Conservation (phyloP, 2,113 vertebrate genomes). For the Indicator maculatus region DNA sequence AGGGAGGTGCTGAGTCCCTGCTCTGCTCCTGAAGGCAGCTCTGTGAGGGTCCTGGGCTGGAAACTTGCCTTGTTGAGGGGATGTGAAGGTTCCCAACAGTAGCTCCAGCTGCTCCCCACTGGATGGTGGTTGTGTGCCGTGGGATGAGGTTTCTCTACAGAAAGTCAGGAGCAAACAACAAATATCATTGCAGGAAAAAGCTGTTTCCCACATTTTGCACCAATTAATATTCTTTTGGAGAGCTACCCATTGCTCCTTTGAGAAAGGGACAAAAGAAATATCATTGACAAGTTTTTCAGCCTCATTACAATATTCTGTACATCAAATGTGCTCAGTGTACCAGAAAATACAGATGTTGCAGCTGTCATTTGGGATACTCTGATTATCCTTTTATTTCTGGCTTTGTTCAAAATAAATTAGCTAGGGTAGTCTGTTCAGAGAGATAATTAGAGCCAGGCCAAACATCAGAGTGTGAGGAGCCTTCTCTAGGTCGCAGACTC, state of each 20-base stretch:
- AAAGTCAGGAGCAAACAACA: neutral
- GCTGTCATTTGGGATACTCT: constrained; percentile 78
- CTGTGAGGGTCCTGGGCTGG: neutral
- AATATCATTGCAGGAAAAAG: neutral
- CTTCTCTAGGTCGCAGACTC: constrained; percentile 28
- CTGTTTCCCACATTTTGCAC: neutral
- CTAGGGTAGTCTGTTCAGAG: constrained; percentile 67
- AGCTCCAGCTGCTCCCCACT: neutral
- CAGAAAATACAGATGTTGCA: constrained; percentile 80
- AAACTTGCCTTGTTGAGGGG: neutral
- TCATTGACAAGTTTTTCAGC: constrained; percentile 74
- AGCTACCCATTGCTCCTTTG: constrained; percentile 64
- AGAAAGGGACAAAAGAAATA: constrained; percentile 77
- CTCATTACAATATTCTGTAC: constrained; percentile 78
- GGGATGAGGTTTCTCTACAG: neutral
- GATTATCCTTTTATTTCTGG: constrained; percentile 78
- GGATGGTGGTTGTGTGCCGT: neutral
- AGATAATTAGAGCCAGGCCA: constrained; percentile 63
- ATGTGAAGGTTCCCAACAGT: neutral
- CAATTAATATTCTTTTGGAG: constrained; percentile 48
- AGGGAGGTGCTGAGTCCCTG: neutral
- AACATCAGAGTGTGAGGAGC: constrained; percentile 34
- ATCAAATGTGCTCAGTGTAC: constrained; percentile 77
- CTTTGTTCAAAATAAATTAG: constrained; percentile 75
- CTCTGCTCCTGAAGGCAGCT: neutral